Evolutionary conservation across 2,113 vertebrate species (phyloP).

Genomic region (Sapayoa aenigma): DNA sequence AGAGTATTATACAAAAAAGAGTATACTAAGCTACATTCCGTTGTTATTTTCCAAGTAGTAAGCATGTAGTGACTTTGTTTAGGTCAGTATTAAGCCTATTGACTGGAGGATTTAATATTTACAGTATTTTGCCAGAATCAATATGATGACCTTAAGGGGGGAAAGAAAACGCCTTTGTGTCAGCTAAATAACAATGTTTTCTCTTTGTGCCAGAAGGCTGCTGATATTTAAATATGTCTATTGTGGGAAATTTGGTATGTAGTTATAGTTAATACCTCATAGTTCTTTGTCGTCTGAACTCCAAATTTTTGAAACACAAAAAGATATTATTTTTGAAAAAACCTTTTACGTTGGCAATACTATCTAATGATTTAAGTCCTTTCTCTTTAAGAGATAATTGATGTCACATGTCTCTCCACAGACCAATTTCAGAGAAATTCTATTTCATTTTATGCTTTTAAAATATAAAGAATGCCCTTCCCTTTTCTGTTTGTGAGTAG

Average conservation of each 20-base stretch:
- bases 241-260: not conserved
- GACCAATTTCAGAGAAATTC: not conserved
- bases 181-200: conserved; percentile 37
- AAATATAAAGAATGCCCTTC: not conserved
- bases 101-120: conserved; percentile 59
- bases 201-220: not conserved
- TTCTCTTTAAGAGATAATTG: not conserved
- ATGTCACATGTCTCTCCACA: not conserved
- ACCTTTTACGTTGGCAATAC: not conserved
- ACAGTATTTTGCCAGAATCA: conserved; percentile 51
- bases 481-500: not conserved
- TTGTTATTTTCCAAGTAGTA: conserved; percentile 21
- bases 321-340: not conserved
- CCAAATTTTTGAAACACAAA: not conserved
- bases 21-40: not conserved
- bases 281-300: not conserved
- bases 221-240: not conserved
- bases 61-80: conserved; percentile 43
- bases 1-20: not conserved
- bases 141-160: conserved; percentile 46
- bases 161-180: conserved; percentile 18
- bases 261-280: not conserved
- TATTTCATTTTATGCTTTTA: not conserved
- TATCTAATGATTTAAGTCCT: not conserved
- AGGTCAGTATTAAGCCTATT: conserved; percentile 55